Conservation (phyloP, 2,113 vertebrate species). For the Ceyx margarethae region DNA sequence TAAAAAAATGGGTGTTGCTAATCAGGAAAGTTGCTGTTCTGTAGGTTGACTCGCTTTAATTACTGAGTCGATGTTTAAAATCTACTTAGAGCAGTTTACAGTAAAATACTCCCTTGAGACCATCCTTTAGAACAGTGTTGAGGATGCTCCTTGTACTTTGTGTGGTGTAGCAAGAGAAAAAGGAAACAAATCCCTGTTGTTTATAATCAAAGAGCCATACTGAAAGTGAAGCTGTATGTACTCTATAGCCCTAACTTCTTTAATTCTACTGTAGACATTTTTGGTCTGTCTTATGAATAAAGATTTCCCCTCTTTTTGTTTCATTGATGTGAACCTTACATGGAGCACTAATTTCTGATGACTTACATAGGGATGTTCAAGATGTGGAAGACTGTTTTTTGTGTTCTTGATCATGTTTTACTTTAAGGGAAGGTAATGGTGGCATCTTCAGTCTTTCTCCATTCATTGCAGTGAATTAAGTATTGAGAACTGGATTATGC, state of each 20-base stretch:
- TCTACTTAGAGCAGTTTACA: not conserved
- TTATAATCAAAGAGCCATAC: not conserved
- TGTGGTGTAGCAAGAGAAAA: not conserved
- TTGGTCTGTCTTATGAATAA: not conserved
- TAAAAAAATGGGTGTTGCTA: not conserved
- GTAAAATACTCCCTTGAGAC: not conserved
- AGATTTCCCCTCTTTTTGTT: not conserved
- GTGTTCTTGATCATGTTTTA: not conserved
- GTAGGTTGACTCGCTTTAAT: not conserved
- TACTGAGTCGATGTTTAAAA: not conserved
- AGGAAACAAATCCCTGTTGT: not conserved
- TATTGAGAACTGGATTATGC: conserved; percentile 99
- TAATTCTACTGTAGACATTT: not conserved
- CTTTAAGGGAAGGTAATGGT: not conserved
- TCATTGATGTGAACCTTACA: not conserved
- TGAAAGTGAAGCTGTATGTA: not conserved
- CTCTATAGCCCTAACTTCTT: not conserved
- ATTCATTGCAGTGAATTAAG: conserved; percentile 85
- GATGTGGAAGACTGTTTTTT: not conserved
- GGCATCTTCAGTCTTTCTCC: not conserved
- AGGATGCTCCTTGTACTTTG: not conserved
- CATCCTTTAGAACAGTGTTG: not conserved
- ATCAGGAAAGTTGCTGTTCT: not conserved
- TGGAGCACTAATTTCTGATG: not conserved
- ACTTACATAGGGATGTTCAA: not conserved